Evolutionary conservation across 1,140 invertebrate genomes (phyloP).

Genomic region (Drosophila burlai): DNA sequence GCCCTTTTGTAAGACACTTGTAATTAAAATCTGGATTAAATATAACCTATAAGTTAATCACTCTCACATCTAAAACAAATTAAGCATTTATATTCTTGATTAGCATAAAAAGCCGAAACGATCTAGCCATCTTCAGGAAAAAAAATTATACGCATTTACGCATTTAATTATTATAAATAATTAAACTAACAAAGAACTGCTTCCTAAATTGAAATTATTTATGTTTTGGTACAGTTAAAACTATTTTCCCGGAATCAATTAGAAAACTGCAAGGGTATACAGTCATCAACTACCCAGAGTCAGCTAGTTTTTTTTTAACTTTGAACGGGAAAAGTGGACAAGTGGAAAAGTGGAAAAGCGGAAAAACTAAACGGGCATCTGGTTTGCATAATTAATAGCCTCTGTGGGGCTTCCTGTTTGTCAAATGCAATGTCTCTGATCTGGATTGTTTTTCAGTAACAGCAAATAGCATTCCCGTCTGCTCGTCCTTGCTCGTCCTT

Average conservation of each 20-base stretch:
- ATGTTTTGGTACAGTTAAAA: too few relatives aligned
- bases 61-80: background rate
- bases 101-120: too few relatives aligned
- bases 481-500: conserved; percentile 25
- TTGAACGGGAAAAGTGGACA: background rate
- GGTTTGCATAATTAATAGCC: conserved; percentile 12
- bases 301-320: background rate
- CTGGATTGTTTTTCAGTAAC: conserved; percentile 2
- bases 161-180: too few relatives aligned
- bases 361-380: background rate
- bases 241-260: too few relatives aligned
- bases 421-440: conserved; percentile 1
- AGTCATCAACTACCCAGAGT: background rate
- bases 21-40: background rate
- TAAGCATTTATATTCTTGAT: background rate
- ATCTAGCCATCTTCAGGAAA: too few relatives aligned
- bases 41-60: too few relatives aligned
- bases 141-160: too few relatives aligned
- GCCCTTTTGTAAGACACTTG: background rate
- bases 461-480: background rate
- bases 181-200: too few relatives aligned
- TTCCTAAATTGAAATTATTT: too few relatives aligned
- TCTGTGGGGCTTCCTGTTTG: conserved; percentile 1
- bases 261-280: background rate
- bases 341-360: too few relatives aligned